phyloP scores from a whole-genome alignment of 2,888 invertebrate genomes.

The Laothoe populi region DNA sequence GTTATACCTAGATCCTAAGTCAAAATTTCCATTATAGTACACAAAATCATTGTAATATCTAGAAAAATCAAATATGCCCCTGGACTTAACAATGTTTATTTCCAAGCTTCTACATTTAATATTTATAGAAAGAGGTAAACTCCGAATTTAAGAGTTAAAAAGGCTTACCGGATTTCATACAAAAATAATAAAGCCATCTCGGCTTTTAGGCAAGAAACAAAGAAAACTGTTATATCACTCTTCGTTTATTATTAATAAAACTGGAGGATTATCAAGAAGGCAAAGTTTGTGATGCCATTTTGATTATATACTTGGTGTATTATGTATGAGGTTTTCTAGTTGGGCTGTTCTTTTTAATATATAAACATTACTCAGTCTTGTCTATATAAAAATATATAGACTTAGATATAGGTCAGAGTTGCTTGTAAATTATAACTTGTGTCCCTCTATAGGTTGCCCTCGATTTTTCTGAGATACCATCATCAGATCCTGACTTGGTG shows the following conservation, averaged over 20 bases:
- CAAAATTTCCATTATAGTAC: background rate
- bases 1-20: background rate
- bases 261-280: background rate
- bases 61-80: background rate
- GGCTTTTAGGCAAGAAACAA: constrained; percentile 12
- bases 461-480: too few relatives aligned
- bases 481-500: too few relatives aligned
- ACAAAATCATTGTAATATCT: background rate
- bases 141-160: constrained; percentile 14
- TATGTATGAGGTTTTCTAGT: too few relatives aligned
- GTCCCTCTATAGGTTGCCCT: too few relatives aligned
- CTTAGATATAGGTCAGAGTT: too few relatives aligned
- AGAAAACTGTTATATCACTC: background rate
- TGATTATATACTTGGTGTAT: too few relatives aligned
- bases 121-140: constrained; percentile 21
- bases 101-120: constrained; percentile 1
- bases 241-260: constrained; percentile 1
- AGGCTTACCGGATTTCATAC: constrained; percentile 14
- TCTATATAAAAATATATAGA: too few relatives aligned
- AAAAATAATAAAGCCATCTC: constrained; percentile 25
- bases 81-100: constrained; percentile 6
- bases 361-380: too few relatives aligned
- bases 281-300: background rate
- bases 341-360: too few relatives aligned
- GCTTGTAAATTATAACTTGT: too few relatives aligned